phyloP scores from a whole-genome alignment of 2,888 invertebrate genomes.

The Lepidochrysops patricia region DNA sequence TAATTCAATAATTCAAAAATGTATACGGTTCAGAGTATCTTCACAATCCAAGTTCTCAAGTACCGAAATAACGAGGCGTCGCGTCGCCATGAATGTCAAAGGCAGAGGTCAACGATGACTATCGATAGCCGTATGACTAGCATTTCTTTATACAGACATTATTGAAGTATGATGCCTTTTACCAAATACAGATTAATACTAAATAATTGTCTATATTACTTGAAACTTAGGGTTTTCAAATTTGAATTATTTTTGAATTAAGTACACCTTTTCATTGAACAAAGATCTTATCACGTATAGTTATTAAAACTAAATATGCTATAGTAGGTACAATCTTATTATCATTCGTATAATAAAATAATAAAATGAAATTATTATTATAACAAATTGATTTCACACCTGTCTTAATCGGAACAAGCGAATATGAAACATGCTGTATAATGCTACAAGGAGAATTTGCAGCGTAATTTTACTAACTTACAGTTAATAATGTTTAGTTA shows the following conservation, averaged over 20 bases:
- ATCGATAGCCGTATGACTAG: slow-evolving; percentile 33
- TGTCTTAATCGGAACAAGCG: background rate
- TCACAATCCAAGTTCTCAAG: slow-evolving; percentile 45
- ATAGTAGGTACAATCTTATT: background rate
- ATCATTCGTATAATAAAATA: background rate
- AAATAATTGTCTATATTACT: no score
- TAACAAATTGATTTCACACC: background rate
- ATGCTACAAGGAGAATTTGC: background rate
- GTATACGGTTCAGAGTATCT: background rate
- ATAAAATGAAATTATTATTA: no score
- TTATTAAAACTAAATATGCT: no score
- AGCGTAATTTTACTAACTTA: no score
- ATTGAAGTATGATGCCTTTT: background rate
- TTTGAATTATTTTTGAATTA: no score
- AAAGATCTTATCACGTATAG: no score
- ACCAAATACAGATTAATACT: no score
- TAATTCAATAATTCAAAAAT: background rate
- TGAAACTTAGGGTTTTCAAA: no score
- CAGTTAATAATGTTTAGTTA: no score
- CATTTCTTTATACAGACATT: background rate
- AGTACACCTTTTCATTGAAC: no score
- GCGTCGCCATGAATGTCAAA: slow-evolving; percentile 55
- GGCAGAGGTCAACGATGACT: slow-evolving; percentile 60
- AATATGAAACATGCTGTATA: background rate
- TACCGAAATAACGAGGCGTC: slow-evolving; percentile 40